Percentiles rank a stretch among this genome's conserved stretches.
Conservation (phyloP, 92 coral and sea anemone genomes). For the Epizoanthus illoricatus region DNA sequence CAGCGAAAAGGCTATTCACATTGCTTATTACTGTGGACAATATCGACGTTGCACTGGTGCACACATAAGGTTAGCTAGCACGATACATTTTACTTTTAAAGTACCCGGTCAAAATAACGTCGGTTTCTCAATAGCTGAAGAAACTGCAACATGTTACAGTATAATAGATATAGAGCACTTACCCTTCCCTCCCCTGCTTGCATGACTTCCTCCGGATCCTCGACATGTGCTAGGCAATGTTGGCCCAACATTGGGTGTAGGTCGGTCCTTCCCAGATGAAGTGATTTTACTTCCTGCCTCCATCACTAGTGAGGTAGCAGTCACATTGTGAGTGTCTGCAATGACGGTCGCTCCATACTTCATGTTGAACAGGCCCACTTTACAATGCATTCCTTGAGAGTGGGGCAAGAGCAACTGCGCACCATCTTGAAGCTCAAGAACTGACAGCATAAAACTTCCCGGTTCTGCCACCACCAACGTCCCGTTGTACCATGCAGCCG, state of each 20-base stretch:
- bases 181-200: slow-evolving; percentile 62
- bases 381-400: slow-evolving; percentile 56
- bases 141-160: neutral
- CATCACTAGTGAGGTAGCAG: slow-evolving; percentile 57
- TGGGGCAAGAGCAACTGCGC: slow-evolving; percentile 54
- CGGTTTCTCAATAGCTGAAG: neutral
- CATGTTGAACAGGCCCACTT: slow-evolving; percentile 53
- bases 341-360: slow-evolving; percentile 59
- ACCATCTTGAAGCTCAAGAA: slow-evolving; percentile 64
- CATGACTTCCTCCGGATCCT: slow-evolving; percentile 69
- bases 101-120: too few species aligned
- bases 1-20: too few species aligned
- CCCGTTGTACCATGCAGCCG: slow-evolving; percentile 48
- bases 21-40: too few species aligned
- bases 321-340: slow-evolving; percentile 58
- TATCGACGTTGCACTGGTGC: too few species aligned
- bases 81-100: too few species aligned
- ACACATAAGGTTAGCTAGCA: too few species aligned
- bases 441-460: slow-evolving; percentile 55
- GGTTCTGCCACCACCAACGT: slow-evolving; percentile 40
- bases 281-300: slow-evolving; percentile 63
- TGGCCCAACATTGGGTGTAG: slow-evolving; percentile 45
- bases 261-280: slow-evolving; percentile 59
- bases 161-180: neutral
- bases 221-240: slow-evolving; percentile 39